phyloP scores from a whole-genome alignment of 2,113 vertebrate genomes.

The Lagenorhynchus albirostris region DNA sequence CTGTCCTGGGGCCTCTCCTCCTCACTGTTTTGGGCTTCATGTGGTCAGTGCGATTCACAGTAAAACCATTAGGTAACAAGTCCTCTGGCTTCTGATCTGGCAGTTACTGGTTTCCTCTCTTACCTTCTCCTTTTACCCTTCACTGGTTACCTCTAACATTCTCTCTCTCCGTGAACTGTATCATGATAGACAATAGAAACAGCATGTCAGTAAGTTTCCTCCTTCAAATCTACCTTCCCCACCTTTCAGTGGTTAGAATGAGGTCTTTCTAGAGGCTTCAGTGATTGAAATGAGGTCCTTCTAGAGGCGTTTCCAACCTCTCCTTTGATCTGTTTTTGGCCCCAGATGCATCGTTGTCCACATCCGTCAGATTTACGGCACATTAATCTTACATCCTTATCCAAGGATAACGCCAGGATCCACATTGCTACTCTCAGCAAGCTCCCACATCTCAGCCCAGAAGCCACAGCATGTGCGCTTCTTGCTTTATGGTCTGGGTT shows the following conservation, averaged over 20 bases:
- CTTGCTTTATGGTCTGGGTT: not conserved
- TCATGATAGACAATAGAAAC: not conserved
- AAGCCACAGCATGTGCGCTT: not conserved
- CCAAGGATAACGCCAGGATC: not conserved
- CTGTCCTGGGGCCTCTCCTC: not conserved
- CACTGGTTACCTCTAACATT: not conserved
- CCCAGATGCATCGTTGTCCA: not conserved
- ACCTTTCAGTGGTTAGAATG: not conserved
- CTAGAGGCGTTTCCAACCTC: not conserved
- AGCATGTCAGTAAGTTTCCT: not conserved
- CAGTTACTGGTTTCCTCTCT: not conserved
- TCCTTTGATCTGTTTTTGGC: not conserved
- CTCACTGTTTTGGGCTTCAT: not conserved
- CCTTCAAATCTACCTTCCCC: not conserved
- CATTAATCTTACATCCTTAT: not conserved
- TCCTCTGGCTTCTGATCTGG: not conserved
- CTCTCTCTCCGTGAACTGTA: not conserved
- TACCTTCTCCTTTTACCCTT: not conserved
- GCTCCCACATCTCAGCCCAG: not conserved
- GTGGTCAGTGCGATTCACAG: not conserved
- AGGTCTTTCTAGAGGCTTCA: not conserved
- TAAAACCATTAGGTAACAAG: not conserved
- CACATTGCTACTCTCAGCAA: not conserved
- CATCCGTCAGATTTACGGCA: not conserved
- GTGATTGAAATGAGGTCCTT: not conserved